A percentile compares a stretch with the other conserved stretches of the same genome.
Evolutionary conservation across 1,140 invertebrate genomes (phyloP).

Genomic region (Bombus waltoni): DNA sequence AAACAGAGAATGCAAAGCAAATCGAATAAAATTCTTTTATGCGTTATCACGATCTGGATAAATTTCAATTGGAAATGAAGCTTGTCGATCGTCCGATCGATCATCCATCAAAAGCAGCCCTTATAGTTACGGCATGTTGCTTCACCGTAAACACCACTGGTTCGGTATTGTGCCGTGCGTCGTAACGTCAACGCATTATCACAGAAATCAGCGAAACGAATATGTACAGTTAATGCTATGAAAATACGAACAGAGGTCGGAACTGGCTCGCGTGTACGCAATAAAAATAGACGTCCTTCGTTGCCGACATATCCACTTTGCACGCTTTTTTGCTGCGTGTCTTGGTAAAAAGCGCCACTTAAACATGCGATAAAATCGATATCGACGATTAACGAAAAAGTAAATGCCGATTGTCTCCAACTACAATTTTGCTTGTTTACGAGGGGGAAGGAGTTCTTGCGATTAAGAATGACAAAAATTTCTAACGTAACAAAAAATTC

Average conservation of each 20-base stretch:
- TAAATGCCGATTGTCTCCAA: no score
- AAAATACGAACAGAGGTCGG: constrained; percentile 49
- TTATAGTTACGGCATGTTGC: constrained; percentile 29
- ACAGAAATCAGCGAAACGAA: constrained; percentile 38
- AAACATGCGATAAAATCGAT: constrained; percentile 5
- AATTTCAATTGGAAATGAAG: neutral
- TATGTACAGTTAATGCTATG: constrained; percentile 33
- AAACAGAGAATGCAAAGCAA: neutral
- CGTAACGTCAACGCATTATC: constrained; percentile 43
- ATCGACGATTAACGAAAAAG: neutral
- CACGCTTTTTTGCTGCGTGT: constrained; percentile 3
- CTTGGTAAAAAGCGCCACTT: neutral
- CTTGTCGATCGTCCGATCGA: neutral
- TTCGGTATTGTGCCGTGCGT: constrained; percentile 32
- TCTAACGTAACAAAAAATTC: no score
- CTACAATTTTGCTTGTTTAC: no score
- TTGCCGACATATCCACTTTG: neutral
- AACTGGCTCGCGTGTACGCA: neutral
- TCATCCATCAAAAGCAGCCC: neutral
- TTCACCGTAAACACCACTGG: constrained; percentile 18
- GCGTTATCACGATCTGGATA: no score
- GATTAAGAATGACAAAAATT: no score
- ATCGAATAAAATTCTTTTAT: neutral
- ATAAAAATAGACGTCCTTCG: constrained; percentile 50
- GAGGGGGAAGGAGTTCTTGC: no score